A percentile compares a stretch with the other conserved stretches of the same genome.
Evolutionary conservation across 2,113 vertebrate species (phyloP).

Genomic region (Carassius carassius): DNA sequence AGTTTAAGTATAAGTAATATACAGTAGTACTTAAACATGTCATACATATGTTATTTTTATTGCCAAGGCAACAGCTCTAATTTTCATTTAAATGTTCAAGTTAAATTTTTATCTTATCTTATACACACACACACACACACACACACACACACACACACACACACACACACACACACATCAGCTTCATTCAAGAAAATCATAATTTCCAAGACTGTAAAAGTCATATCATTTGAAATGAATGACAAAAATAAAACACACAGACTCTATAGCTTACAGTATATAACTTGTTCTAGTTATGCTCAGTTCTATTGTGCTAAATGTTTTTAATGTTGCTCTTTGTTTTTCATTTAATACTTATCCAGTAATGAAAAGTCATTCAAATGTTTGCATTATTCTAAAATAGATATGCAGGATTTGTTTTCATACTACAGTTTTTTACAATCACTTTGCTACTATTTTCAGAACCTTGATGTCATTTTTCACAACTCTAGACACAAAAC

Average conservation of each 20-base stretch:
- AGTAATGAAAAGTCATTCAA: neutral
- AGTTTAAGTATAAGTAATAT: neutral
- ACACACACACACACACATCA: no score
- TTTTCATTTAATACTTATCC: neutral
- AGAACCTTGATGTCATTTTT: no score
- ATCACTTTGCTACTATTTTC: no score
- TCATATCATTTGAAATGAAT: neutral
- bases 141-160: no score
- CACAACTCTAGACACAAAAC: no score
- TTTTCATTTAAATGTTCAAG: no score
- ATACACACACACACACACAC: no score
- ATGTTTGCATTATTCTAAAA: no score
- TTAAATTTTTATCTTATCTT: no score
- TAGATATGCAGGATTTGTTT: neutral
- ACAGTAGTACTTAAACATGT: neutral
- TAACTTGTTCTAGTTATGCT: neutral
- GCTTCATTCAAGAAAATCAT: no score
- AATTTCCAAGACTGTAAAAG: neutral
- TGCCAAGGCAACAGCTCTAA: neutral
- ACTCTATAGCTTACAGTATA: neutral
- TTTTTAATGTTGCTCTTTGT: neutral
- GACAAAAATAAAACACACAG: neutral
- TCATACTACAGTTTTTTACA: no score
- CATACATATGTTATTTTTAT: neutral
- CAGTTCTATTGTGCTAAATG: neutral